Conservation (phyloP, 2,797 vertebrate genomes). For the Miichthys miiuy region DNA sequence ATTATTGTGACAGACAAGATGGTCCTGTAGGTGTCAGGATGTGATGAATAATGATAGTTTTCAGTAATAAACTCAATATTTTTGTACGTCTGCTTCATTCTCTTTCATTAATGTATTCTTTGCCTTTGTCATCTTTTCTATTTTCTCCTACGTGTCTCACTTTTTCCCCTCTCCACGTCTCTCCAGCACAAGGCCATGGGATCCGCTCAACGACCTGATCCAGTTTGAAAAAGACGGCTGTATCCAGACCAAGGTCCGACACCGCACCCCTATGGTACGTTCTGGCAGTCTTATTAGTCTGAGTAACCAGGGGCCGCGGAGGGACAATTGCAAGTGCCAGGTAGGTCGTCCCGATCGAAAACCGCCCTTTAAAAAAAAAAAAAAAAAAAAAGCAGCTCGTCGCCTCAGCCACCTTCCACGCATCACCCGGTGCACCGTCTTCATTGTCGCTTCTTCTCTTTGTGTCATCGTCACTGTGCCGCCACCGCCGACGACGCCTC, state of each 20-base stretch:
- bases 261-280: conserved; percentile 99
- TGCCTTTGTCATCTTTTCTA: background rate
- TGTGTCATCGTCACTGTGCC: conserved; percentile 43
- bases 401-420: conserved; percentile 62
- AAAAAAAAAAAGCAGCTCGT: conserved; percentile 46
- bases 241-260: conserved; percentile 97
- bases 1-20: background rate
- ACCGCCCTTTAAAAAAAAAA: conserved; percentile 5
- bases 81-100: background rate
- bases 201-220: conserved; percentile 97
- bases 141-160: no score
- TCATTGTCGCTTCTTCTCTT: conserved; percentile 57
- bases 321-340: conserved; percentile 85
- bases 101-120: background rate
- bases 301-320: conserved; percentile 85
- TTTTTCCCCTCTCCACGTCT: background rate
- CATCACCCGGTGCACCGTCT: conserved; percentile 56
- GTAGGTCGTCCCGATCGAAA: conserved; percentile 75
- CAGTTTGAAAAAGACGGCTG: conserved; percentile 98
- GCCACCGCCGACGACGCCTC: conserved; percentile 37
- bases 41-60: background rate
- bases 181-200: conserved; percentile 96
- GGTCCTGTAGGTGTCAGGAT: background rate
- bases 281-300: conserved; percentile 89
- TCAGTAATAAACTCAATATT: background rate